These are phyloP conservation scores for Azemiops feae DNA, from an alignment of 2,113 vertebrate genomes.

Conservation along the genomic window DNA sequence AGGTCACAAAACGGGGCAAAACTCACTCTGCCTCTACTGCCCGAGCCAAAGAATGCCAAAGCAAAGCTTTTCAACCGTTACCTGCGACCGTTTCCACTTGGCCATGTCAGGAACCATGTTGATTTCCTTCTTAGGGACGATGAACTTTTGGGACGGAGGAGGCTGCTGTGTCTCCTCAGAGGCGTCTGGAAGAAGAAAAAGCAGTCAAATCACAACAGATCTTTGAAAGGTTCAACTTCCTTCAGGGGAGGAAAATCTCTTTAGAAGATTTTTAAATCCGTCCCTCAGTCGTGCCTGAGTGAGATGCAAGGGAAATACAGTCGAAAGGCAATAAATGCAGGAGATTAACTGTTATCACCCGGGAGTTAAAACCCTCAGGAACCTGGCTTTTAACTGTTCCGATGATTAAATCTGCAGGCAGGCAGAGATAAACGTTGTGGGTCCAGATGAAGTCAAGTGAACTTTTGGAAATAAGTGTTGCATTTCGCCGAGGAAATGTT, in stretches of 20 bases:
- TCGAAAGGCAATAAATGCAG: neutral
- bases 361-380: neutral
- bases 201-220: slow-evolving; percentile 15
- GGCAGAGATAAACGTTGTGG: neutral
- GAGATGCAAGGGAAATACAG: neutral
- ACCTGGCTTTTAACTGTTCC: neutral
- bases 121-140: slow-evolving; percentile 93
- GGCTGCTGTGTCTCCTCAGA: slow-evolving; percentile 74
- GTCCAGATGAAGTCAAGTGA: neutral
- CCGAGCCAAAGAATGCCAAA: neutral
- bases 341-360: neutral
- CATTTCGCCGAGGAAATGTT: neutral
- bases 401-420: neutral
- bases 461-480: neutral
- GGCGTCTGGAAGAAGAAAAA: slow-evolving; percentile 67
- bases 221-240: neutral
- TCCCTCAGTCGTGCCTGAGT: neutral
- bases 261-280: neutral
- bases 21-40: neutral
- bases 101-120: slow-evolving; percentile 92
- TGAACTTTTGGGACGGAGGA: slow-evolving; percentile 71
- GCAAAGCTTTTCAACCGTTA: slow-evolving; percentile 45
- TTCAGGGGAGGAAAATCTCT: neutral
- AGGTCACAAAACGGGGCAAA: no score
- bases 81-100: slow-evolving; percentile 97